A percentile compares a stretch with the other conserved stretches of the same genome.
Evolutionary conservation across 2,113 vertebrate genomes (phyloP).

Genomic region (Dolichallabes microphthalmus): DNA sequence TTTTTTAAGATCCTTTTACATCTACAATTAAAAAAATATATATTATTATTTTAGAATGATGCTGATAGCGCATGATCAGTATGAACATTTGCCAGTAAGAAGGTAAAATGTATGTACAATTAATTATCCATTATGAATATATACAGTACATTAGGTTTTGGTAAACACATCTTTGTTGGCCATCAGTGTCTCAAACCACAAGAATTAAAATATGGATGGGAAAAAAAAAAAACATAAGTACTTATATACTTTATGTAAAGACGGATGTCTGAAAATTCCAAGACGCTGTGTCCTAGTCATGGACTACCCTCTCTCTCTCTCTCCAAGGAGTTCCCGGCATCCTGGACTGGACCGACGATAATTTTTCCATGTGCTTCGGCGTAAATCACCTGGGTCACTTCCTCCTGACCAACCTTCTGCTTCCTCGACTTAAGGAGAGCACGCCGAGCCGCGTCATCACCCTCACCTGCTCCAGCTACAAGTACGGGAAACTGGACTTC

Average conservation of each 20-base stretch:
- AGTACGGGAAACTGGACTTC: constrained; percentile 77
- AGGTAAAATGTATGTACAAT: not conserved
- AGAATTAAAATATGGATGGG: not conserved
- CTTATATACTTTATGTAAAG: not conserved
- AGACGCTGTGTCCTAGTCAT: not conserved
- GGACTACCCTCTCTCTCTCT: not conserved
- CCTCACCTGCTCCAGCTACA: constrained; percentile 76
- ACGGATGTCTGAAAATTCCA: not conserved
- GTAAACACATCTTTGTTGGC: not conserved
- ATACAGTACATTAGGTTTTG: not conserved
- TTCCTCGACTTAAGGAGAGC: constrained; percentile 71
- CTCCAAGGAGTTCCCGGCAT: constrained; percentile 71
- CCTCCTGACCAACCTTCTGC: constrained; percentile 75
- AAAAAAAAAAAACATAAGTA: not conserved
- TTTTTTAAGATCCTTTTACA: not conserved
- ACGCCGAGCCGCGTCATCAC: constrained; percentile 74
- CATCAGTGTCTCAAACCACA: not conserved
- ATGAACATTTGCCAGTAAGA: not conserved
- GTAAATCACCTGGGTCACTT: constrained; percentile 81
- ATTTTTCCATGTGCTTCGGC: constrained; percentile 79
- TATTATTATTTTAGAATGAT: not conserved
- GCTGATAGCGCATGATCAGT: not conserved
- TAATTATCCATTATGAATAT: not conserved
- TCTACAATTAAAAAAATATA: not conserved
- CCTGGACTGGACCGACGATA: constrained; percentile 77